These are phyloP conservation scores for Oreochromis niloticus DNA, from an alignment of 2,113 vertebrate genomes.

Conservation along the genomic window DNA sequence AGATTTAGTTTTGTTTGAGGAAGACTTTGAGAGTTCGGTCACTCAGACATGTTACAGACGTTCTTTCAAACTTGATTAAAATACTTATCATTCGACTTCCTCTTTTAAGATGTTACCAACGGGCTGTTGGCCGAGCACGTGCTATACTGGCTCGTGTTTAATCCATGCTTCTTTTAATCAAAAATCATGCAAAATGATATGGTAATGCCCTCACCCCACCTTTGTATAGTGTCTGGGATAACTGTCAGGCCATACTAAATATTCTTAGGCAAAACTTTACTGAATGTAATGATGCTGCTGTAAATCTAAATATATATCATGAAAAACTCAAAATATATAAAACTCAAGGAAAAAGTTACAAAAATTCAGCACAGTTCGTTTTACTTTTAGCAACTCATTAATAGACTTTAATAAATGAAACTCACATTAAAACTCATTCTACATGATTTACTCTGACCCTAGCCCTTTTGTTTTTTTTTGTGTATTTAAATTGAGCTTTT, in stretches of 20 bases:
- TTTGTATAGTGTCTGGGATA: neutral
- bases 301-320: neutral
- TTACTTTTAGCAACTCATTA: neutral
- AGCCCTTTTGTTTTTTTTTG: neutral
- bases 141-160: neutral
- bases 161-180: neutral
- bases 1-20: constrained; percentile 47
- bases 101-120: neutral
- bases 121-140: neutral
- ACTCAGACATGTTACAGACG: constrained; percentile 9
- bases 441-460: neutral
- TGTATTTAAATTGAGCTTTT: neutral
- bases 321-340: neutral
- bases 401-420: neutral
- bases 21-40: constrained; percentile 38
- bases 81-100: neutral
- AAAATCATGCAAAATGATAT: neutral
- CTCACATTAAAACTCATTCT: neutral
- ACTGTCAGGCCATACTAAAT: neutral
- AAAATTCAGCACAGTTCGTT: neutral
- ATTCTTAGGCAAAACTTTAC: neutral
- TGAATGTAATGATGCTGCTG: neutral
- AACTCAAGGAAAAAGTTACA: neutral
- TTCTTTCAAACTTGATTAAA: constrained; percentile 20
- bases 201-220: neutral